Percentiles rank a stretch among this genome's conserved stretches.
phyloP scores from a whole-genome alignment of 1,140 invertebrate species.

The Psix sp. region DNA sequence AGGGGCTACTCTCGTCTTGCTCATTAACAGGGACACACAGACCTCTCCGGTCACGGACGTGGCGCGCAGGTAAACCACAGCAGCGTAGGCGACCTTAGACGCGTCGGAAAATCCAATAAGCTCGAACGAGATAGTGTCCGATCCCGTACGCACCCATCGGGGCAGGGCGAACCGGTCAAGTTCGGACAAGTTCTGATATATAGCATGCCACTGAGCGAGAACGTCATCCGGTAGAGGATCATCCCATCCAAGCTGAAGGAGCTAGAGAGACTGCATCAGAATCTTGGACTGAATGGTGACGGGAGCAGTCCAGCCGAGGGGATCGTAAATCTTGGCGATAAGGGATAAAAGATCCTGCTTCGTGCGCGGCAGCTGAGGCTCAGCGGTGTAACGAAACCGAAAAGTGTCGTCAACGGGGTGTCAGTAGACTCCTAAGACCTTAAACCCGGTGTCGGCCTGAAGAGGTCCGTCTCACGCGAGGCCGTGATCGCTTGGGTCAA shows the following conservation, averaged over 20 bases:
- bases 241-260: conserved; percentile 43
- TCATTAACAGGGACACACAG: neutral
- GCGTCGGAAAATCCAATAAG: neutral
- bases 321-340: conserved; percentile 27
- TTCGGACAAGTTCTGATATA: neutral
- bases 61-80: neutral
- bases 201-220: neutral
- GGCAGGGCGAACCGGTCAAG: too few species aligned
- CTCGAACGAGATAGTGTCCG: too few species aligned
- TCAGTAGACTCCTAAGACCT: neutral
- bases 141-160: too few species aligned
- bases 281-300: conserved; percentile 55
- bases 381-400: neutral
- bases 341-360: neutral
- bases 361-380: neutral
- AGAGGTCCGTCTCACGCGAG: neutral
- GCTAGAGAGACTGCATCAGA: conserved; percentile 60
- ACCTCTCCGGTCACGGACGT: neutral
- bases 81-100: neutral
- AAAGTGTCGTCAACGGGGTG: neutral
- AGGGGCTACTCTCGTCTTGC: conserved; percentile 18
- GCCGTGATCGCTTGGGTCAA: neutral
- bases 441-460: neutral
- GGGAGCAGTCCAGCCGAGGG: conserved; percentile 44
- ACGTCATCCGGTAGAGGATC: neutral